phyloP scores from a whole-genome alignment of 2,888 invertebrate genomes.

The Dicyrtoma fusca region DNA sequence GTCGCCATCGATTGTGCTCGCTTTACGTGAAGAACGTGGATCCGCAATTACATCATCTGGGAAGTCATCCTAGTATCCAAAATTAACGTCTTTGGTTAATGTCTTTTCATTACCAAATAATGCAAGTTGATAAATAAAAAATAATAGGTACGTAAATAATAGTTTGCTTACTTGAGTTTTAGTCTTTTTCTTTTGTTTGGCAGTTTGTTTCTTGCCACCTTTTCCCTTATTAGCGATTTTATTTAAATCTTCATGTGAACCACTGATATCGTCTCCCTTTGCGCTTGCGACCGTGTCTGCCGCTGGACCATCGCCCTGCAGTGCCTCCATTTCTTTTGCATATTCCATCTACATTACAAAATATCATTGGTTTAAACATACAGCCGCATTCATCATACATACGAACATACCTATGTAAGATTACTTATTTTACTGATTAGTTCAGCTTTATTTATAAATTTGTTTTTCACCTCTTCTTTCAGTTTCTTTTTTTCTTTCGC shows the following conservation, averaged over 20 bases:
- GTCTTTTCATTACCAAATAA: too few species aligned
- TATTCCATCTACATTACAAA: slow-evolving; percentile 16
- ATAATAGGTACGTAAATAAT: too few species aligned
- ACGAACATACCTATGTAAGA: background rate
- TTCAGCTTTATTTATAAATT: background rate
- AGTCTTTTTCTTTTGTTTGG: slow-evolving; percentile 18
- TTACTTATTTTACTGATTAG: background rate
- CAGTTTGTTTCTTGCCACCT: slow-evolving; percentile 20
- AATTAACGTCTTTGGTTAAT: too few species aligned
- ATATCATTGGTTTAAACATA: too few species aligned
- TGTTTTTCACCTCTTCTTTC: slow-evolving; percentile 4
- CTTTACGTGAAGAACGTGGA: too few species aligned
- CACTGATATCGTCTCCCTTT: background rate
- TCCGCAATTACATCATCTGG: slow-evolving; percentile 1
- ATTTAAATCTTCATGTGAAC: slow-evolving; percentile 11
- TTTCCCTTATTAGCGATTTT: background rate
- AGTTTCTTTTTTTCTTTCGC: slow-evolving; percentile 15
- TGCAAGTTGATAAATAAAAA: too few species aligned
- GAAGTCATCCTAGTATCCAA: slow-evolving; percentile 4
- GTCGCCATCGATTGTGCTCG: too few species aligned
- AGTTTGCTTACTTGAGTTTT: slow-evolving; percentile 3
- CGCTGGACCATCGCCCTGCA: slow-evolving; percentile 2
- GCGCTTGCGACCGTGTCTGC: background rate
- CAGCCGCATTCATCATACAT: background rate
- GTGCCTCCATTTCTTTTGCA: slow-evolving; percentile 27